phyloP scores from a whole-genome alignment of 2,797 vertebrate species.

The Pangasius djambal region DNA sequence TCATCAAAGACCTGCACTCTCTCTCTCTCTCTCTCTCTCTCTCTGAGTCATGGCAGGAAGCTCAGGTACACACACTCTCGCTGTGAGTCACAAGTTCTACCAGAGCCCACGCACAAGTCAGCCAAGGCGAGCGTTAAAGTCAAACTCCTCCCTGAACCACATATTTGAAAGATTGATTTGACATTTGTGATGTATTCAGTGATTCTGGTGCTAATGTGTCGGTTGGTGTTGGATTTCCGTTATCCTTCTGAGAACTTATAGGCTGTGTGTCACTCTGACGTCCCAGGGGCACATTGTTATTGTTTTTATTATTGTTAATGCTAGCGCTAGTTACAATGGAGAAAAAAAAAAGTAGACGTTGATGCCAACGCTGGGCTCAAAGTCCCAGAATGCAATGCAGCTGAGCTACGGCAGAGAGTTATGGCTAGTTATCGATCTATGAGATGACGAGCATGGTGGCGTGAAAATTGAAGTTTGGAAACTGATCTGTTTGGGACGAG shows the following conservation, averaged over 20 bases:
- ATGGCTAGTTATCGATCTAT: background rate
- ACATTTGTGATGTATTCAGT: background rate
- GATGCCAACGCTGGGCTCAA: background rate
- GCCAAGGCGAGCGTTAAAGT: background rate
- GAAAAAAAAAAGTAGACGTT: background rate
- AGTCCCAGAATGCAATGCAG: background rate
- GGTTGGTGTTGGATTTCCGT: background rate
- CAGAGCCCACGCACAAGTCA: background rate
- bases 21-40: background rate
- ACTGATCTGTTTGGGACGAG: background rate
- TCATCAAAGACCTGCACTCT: slow-evolving; percentile 56
- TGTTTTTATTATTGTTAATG: background rate
- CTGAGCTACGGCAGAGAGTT: background rate
- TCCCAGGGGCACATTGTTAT: too few relatives aligned
- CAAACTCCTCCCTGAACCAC: background rate
- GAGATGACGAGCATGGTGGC: background rate
- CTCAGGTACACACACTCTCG: slow-evolving; percentile 15
- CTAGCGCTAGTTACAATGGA: background rate
- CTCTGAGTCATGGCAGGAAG: slow-evolving; percentile 51
- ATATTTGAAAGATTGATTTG: background rate
- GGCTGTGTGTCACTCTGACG: background rate
- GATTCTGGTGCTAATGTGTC: background rate
- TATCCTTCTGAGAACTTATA: background rate
- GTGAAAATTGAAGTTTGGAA: background rate
- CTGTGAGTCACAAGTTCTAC: background rate